These are phyloP conservation scores for Bufo bufo DNA, from an alignment of 2,113 vertebrate species.

Conservation along the genomic window DNA sequence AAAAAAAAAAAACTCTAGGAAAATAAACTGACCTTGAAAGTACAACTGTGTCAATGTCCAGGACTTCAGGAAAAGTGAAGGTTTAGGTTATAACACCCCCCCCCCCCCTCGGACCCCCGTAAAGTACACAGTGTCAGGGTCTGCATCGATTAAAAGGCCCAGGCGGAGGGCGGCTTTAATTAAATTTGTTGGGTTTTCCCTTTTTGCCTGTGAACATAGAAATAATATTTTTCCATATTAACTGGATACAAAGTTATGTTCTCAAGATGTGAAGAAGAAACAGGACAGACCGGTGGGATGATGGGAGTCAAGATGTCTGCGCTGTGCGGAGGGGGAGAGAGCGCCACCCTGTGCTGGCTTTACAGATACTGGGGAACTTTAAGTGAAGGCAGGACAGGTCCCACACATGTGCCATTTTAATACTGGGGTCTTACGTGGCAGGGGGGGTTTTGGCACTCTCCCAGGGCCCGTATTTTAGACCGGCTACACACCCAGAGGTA, in stretches of 20 bases:
- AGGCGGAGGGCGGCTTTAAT: not conserved
- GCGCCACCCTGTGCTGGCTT: not conserved
- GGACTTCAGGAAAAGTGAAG: not conserved
- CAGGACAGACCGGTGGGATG: not conserved
- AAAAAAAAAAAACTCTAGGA: slow-evolving; percentile 23
- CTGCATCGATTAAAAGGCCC: slow-evolving; percentile 29
- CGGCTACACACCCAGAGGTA: no score
- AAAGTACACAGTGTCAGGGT: slow-evolving; percentile 26
- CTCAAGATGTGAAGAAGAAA: slow-evolving; percentile 7
- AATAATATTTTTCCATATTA: slow-evolving; percentile 42
- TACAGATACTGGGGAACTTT: no score
- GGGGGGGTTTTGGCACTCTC: no score
- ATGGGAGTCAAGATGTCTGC: not conserved
- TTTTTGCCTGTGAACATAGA: not conserved
- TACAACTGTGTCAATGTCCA: slow-evolving; percentile 8
- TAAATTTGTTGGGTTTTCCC: not conserved
- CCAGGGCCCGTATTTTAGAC: no score
- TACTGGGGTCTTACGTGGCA: no score
- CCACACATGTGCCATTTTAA: no score
- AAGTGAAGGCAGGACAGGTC: no score
- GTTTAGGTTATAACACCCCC: slow-evolving; percentile 12
- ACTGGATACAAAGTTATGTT: slow-evolving; percentile 1
- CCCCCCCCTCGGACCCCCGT: not conserved
- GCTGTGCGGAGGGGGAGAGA: not conserved
- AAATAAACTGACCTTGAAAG: slow-evolving; percentile 56